Evolutionary conservation across 2,113 vertebrate species (phyloP), one percentile per base, ranked within the genome.

Genomic region (Camelus dromedarius): DNA sequence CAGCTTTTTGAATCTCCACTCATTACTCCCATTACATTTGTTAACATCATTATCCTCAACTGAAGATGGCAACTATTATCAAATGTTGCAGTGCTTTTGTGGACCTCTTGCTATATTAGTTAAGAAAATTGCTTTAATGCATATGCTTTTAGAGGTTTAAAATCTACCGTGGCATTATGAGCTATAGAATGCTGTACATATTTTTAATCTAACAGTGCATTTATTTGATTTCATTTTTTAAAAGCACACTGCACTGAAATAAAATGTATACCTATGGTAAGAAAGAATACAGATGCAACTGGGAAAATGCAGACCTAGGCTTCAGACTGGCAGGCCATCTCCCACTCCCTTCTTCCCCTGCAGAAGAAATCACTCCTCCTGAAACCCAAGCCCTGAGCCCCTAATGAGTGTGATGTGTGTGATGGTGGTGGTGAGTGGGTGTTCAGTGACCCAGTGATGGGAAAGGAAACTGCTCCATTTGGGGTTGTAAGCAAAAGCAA

Each of bases 61-160:
- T 93, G 97, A 98, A 98, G 98, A 98, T 98, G 98, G 98, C 97
- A 98, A 98, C 98, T 97, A 98, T 98, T 98, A 98, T 97, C 98
- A 97, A 98, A 97, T 93, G 98, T 96, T 97, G 98, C 97, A n/a
- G 94, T 9, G 98, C 97, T 97, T 98, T 97, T 97, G 96, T 96
- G 98, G 98, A 97, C 98, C 97, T 98, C 98, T 98, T 92, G 97
- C 97, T 98, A 92, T 98, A 98, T 98, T 98, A 97, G 98, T 98
- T 98, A 58, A 96, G 98, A 98, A 98, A 98, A 99, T 98, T 98
- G 98, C 98, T 98, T 98, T 98, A 98, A 98, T 98, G 98, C 98
- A 98, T 95, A 96, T 97, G 98, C 98, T 99, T 98, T 98, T 98
- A 98, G 98, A 75, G 96, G 93, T 95, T 98, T 98, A 97, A 98